Evolutionary conservation across 2,888 invertebrate species (phyloP), one percentile per base, ranked within the genome.

Genomic region (Bombyx huttoni): DNA sequence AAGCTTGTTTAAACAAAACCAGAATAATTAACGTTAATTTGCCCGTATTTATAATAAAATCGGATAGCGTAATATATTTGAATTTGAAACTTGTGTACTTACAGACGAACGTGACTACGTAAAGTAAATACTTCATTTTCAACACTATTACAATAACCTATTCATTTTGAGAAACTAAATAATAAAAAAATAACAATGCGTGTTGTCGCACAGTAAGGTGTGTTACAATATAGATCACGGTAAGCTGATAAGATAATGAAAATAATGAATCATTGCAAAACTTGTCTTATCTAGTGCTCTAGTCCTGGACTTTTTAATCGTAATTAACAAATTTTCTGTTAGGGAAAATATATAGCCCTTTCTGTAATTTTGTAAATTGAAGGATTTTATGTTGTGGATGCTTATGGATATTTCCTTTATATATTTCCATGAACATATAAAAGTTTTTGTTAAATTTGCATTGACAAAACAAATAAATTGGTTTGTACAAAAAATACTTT

Each of bases 231-330:
- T 69, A 67, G 69, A 66, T 66, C 72, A 70, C 69, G 64, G 63
- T 54, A 59, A 56, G 53, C 47, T 58, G 81, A 82, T 82, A 81
- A 82, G 81, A 81, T 81, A 80, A 49, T 54, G 53, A 67, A 40
- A 78, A 76, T 79, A 76, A 61, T 70, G 69, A 72, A 63, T 74
- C 73, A 75, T 69, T 72, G 63, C 64, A 61, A 62, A 72, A 68
- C 59, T 62, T 63, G 56, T 53, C 54, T 60, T 58, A 55, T 24
- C 51, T 51, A 33, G 8, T 12, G 40, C 7, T 10, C 12, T 40
- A 40, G 40, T 40, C 34, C 34, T 40, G 40, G 40, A 10, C 7
- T 40, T 40, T 40, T 40, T 8, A 40, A 40, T 10, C 40, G 12
- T 40, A 40, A 40, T 12, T 40, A 40, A 40, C 40, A 40, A 12